These are phyloP conservation scores for Rostratula benghalensis DNA, from an alignment of 2,113 vertebrate genomes.

Conservation along the genomic window DNA sequence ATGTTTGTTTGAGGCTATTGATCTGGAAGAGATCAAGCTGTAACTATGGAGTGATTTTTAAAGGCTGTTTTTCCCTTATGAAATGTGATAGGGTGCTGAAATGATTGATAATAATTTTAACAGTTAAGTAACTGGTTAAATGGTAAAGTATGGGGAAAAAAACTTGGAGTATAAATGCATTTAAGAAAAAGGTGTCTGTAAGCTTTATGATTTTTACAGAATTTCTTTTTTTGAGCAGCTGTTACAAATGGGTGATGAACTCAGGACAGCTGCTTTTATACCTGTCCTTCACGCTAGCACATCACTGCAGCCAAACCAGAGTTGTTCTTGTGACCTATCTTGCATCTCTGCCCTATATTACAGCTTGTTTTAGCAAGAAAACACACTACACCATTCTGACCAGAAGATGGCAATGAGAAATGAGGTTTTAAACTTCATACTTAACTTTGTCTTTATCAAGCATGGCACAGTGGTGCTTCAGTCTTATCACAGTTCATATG, in stretches of 20 bases:
- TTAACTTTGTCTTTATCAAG: neutral
- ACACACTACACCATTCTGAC: conserved; percentile 50
- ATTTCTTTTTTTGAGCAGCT: neutral
- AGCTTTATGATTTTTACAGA: neutral
- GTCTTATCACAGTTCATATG: neutral
- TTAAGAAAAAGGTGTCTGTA: neutral
- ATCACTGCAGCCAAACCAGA: neutral
- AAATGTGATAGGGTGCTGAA: neutral
- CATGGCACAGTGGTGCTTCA: neutral
- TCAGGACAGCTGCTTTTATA: neutral
- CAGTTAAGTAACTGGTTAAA: neutral
- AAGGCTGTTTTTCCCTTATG: neutral
- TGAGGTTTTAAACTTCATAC: conserved; percentile 5
- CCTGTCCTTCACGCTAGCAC: neutral
- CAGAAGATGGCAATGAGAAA: conserved; percentile 69
- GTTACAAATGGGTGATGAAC: neutral
- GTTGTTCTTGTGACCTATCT: neutral
- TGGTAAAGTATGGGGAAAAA: neutral
- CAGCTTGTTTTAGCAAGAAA: neutral
- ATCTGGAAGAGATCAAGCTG: neutral
- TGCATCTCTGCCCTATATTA: neutral
- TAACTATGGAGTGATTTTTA: neutral
- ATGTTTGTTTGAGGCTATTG: neutral
- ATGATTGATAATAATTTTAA: neutral
- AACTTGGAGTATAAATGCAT: neutral